Conservation (phyloP, 1,140 invertebrate genomes). For the Zaprionus gabonicus region DNA sequence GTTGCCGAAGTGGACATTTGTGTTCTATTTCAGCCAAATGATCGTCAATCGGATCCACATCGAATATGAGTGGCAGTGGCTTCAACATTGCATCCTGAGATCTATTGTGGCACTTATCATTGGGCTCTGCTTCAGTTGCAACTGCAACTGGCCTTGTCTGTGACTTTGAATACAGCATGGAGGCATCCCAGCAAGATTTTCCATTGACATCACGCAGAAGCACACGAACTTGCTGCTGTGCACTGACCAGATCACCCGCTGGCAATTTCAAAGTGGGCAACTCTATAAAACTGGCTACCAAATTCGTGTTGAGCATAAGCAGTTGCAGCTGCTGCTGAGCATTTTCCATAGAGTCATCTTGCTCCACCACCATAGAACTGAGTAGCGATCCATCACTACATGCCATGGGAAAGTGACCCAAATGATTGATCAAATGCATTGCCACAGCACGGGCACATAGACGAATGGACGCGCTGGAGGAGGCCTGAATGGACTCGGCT, state of each 20-base stretch:
- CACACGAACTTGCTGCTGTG: constrained; percentile 91
- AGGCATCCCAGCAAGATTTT: constrained; percentile 98
- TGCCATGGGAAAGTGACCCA: constrained; percentile 95
- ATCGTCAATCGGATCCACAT: constrained; percentile 97
- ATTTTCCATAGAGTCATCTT: constrained; percentile 86
- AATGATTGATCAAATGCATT: constrained; percentile 93
- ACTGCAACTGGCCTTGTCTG: constrained; percentile 27
- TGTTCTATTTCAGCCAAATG: constrained; percentile 95
- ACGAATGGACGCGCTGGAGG: constrained; percentile 73
- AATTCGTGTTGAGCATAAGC: constrained; percentile 92
- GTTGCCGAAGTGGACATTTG: constrained; percentile 89
- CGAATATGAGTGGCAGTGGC: constrained; percentile 88
- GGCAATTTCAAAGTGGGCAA: constrained; percentile 93
- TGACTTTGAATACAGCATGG: constrained; percentile 92
- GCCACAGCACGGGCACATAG: constrained; percentile 90
- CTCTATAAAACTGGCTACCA: constrained; percentile 95
- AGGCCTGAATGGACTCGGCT: constrained; percentile 84
- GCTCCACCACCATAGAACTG: constrained; percentile 93
- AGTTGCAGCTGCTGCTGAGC: constrained; percentile 89
- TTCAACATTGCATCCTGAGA: constrained; percentile 72
- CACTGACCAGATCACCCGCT: constrained; percentile 89
- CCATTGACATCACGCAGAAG: constrained; percentile 96
- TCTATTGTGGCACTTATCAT: constrained; percentile 28
- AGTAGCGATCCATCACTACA: constrained; percentile 90
- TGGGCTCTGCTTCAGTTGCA: constrained; percentile 21